Evolutionary conservation across 2,888 invertebrate species (phyloP).

Genomic region (Tipula lateralis): DNA sequence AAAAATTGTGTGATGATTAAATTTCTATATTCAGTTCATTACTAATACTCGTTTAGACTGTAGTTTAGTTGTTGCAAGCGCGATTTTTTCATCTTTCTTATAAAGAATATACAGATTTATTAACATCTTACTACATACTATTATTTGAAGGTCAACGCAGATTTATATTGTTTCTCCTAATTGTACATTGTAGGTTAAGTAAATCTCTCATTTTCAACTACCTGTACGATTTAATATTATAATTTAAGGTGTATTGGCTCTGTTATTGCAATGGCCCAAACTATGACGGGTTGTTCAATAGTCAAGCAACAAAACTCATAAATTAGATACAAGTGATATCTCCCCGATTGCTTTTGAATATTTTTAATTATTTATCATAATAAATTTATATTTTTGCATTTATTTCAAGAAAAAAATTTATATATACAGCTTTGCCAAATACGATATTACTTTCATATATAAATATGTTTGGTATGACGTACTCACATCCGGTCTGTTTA

Average conservation of each 20-base stretch:
- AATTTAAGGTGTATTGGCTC: background rate
- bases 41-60: background rate
- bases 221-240: background rate
- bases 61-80: background rate
- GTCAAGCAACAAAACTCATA: background rate
- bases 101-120: background rate
- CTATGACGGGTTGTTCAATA: background rate
- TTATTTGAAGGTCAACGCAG: background rate
- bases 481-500: background rate
- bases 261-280: background rate
- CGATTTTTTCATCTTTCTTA: background rate
- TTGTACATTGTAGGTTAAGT: background rate
- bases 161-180: background rate
- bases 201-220: background rate
- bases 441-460: background rate
- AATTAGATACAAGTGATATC: background rate
- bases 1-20: slow-evolving; percentile 3
- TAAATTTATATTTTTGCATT: background rate
- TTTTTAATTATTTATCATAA: background rate
- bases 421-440: background rate
- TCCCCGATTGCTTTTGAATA: background rate
- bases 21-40: background rate
- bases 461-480: slow-evolving; percentile 19
- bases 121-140: background rate
- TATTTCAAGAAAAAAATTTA: background rate